A percentile compares a stretch with the other conserved stretches of the same genome.
Evolutionary conservation across 2,797 vertebrate genomes (phyloP).

Genomic region (Ficedula albicollis): DNA sequence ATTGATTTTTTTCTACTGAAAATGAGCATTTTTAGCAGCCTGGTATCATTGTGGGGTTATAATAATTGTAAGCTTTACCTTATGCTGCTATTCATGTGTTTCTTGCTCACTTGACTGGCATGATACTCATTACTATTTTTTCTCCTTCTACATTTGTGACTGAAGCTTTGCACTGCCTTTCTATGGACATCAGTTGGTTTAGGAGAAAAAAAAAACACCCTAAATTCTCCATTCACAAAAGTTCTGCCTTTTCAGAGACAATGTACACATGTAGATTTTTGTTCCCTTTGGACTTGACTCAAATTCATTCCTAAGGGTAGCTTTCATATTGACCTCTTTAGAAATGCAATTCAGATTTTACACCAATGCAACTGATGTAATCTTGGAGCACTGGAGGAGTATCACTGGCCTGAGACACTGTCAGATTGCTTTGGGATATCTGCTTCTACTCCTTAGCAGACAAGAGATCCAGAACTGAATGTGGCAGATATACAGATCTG

Average conservation of each 20-base stretch:
- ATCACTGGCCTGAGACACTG: background rate
- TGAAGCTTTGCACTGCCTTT: background rate
- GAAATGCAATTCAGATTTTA: background rate
- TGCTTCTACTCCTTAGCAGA: background rate
- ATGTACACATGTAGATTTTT: background rate
- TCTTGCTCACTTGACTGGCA: background rate
- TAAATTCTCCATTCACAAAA: background rate
- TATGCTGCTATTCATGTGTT: background rate
- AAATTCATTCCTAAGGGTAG: background rate
- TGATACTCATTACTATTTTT: background rate
- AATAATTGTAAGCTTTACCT: background rate
- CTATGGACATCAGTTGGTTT: background rate
- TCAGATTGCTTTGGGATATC: background rate
- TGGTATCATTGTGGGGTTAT: background rate
- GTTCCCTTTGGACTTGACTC: background rate
- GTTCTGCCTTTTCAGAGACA: background rate
- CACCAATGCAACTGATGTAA: accelerated
- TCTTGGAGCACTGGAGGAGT: background rate
- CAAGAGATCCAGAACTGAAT: background rate
- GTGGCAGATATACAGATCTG: background rate
- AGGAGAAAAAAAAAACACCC: background rate
- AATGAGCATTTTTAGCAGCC: background rate
- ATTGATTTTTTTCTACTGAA: background rate
- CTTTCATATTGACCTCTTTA: background rate
- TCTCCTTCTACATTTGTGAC: background rate